phyloP scores from a whole-genome alignment of 92 coral and sea anemone species.

The Palythoa grandiflora region DNA sequence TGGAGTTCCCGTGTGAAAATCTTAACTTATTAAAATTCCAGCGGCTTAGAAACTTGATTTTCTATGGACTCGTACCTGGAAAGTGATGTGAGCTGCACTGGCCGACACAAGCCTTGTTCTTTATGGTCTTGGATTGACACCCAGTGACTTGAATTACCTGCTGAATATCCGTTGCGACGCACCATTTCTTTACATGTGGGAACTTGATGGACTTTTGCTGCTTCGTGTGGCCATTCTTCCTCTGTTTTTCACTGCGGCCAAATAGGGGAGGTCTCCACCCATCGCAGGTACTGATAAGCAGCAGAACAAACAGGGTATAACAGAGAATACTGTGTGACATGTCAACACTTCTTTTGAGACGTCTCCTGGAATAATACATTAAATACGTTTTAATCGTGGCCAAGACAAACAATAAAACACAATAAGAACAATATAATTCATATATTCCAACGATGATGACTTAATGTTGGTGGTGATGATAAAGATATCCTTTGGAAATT shows the following conservation, averaged over 20 bases:
- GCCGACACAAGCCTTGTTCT: no score
- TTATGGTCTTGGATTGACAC: constrained; percentile 22
- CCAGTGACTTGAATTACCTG: constrained; percentile 67
- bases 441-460: no score
- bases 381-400: no score
- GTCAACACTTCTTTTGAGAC: neutral
- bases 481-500: no score
- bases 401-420: no score
- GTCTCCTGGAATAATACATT: neutral
- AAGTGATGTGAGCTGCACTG: no score
- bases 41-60: neutral
- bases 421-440: no score
- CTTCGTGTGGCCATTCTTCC: neutral
- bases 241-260: neutral
- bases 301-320: neutral
- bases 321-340: neutral
- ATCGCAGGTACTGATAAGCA: neutral
- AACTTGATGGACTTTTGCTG: neutral
- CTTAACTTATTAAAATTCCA: neutral
- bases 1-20: neutral
- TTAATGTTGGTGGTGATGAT: no score
- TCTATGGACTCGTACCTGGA: no score
- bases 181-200: no score
- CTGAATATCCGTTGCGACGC: neutral
- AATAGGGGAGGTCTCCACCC: constrained; percentile 23